These are phyloP conservation scores for Onychorhynchus coronatus DNA, from an alignment of 2,113 vertebrate species.

Conservation along the genomic window DNA sequence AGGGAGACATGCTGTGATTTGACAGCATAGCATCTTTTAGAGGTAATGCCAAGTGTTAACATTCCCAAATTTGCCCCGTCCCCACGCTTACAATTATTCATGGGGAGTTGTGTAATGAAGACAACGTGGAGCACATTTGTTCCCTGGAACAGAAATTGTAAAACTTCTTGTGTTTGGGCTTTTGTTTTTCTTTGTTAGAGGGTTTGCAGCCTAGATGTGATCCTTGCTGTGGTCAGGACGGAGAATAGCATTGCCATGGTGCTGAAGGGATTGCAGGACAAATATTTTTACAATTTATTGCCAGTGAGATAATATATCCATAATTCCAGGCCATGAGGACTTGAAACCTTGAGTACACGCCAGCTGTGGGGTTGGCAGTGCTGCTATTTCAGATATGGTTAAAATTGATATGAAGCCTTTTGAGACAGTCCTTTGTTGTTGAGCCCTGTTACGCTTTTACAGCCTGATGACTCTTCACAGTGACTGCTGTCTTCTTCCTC, in stretches of 20 bases:
- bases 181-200: not conserved
- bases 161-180: not conserved
- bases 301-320: rapidly evolving
- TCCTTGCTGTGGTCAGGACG: not conserved
- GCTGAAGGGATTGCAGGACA: not conserved
- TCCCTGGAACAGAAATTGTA: not conserved
- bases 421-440: not conserved
- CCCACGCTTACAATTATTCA: rapidly evolving
- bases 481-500: not conserved
- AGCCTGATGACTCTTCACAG: not conserved
- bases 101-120: not conserved
- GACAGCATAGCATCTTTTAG: not conserved
- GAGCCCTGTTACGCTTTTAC: not conserved
- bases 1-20: not conserved
- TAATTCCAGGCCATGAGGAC: not conserved
- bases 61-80: not conserved
- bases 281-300: not conserved
- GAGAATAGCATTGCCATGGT: not conserved
- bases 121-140: not conserved
- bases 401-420: not conserved
- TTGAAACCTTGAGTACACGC: not conserved
- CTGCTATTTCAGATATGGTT: not conserved
- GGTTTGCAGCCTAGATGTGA: not conserved
- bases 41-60: not conserved
- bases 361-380: rapidly evolving